Conservation (phyloP, 92 coral and sea anemone genomes). For the Parazoanthus swiftii region DNA sequence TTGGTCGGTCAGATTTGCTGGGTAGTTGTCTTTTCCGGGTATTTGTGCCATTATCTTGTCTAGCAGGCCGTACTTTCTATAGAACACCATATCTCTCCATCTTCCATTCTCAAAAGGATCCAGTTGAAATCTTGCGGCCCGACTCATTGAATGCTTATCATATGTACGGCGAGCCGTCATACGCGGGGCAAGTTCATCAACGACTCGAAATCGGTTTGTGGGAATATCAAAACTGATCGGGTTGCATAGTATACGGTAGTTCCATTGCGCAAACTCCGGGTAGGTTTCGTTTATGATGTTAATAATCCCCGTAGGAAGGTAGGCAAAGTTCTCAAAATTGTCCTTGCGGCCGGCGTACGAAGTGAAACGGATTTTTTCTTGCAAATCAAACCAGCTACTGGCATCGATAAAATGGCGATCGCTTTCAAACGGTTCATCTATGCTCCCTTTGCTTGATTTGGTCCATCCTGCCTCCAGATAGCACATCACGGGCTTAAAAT, state of each 20-base stretch:
- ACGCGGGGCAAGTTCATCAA: conserved; percentile 62
- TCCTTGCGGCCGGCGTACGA: conserved; percentile 94
- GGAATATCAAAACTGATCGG: conserved; percentile 65
- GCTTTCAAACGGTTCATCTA: conserved; percentile 93
- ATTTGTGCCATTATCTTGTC: conserved; percentile 51
- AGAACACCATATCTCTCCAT: conserved; percentile 46
- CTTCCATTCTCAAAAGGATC: conserved; percentile 59
- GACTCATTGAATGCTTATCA: conserved; percentile 48
- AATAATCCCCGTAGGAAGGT: conserved; percentile 84
- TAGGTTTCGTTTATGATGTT: conserved; percentile 72
- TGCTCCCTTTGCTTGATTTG: conserved; percentile 52
- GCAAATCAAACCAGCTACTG: conserved; percentile 82
- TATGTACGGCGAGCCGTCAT: conserved; percentile 43
- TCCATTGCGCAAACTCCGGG: conserved; percentile 87
- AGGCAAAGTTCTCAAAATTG: conserved; percentile 89
- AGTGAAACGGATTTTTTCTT: conserved; percentile 92
- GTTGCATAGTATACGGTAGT: conserved; percentile 74
- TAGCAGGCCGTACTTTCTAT: conserved; percentile 30
- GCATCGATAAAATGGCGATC: conserved; percentile 96
- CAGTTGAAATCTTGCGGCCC: conserved; percentile 69
- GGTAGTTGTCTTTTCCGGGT: conserved; percentile 92
- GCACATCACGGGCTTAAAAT: conserved; percentile 83
- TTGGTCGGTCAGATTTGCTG: conserved; percentile 70
- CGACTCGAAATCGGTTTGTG: conserved; percentile 63
- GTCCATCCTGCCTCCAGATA: conserved; percentile 93